phyloP scores from a whole-genome alignment of 2,797 vertebrate genomes.

The Pogonophryne albipinna region DNA sequence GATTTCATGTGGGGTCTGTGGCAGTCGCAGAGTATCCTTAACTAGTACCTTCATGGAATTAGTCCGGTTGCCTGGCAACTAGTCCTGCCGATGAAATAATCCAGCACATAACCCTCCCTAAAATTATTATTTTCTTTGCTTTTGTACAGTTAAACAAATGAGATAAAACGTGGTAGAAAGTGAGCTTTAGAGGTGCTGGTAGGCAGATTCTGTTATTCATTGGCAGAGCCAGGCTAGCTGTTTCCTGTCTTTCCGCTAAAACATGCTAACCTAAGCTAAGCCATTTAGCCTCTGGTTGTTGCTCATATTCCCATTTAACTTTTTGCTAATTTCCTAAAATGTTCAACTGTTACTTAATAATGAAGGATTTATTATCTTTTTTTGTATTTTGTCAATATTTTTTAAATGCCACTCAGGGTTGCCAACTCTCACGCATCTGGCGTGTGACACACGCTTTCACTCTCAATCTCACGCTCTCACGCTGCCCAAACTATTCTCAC shows the following conservation, averaged over 20 bases:
- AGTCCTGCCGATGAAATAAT: background rate
- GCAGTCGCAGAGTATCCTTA: background rate
- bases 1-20: background rate
- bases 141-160: background rate
- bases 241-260: background rate
- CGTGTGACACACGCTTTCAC: too few species aligned
- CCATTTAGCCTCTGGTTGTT: background rate
- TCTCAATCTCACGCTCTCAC: too few species aligned
- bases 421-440: too few species aligned
- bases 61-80: slow-evolving; percentile 10
- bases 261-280: background rate
- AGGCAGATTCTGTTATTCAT: background rate
- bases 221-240: background rate
- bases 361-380: background rate
- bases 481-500: too few species aligned
- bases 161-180: background rate
- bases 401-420: too few species aligned
- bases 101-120: background rate
- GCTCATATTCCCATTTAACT: background rate
- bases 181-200: background rate
- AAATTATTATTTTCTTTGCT: background rate
- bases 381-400: background rate
- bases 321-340: background rate
- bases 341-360: background rate
- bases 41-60: background rate